Evolutionary conservation across 2,113 vertebrate genomes (phyloP).

Genomic region (Verasper variegatus): DNA sequence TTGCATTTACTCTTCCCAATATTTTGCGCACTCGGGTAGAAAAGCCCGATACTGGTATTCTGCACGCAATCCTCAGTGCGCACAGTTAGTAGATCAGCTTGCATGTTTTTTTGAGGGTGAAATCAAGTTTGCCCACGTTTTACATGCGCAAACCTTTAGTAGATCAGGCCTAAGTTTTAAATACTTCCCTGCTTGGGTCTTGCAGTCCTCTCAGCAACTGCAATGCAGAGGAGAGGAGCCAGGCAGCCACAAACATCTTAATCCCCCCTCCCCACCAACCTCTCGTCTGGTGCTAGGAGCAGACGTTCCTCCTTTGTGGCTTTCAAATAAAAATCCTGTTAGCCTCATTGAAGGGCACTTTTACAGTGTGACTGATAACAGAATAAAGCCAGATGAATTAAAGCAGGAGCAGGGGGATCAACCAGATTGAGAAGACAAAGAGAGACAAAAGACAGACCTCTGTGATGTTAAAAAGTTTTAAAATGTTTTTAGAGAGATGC

Average conservation of each 20-base stretch:
- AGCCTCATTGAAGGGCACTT: conserved; percentile 27
- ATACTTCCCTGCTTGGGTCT: conserved; percentile 26
- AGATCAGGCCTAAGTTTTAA: conserved; percentile 2
- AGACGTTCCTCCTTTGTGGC: conserved; percentile 21
- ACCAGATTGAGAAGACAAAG: neutral
- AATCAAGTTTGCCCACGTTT: too few species aligned
- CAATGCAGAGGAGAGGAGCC: conserved; percentile 54
- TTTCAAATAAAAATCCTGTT: conserved; percentile 34
- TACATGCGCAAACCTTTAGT: too few species aligned
- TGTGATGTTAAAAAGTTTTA: neutral
- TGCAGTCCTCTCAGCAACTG: conserved; percentile 55
- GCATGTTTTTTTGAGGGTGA: too few species aligned
- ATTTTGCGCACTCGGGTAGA: too few species aligned
- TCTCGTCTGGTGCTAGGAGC: conserved; percentile 28
- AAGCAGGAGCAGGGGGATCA: neutral
- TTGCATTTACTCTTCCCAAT: too few species aligned
- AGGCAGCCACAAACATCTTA: conserved; percentile 21
- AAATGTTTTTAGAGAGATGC: too few species aligned
- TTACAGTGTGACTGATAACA: conserved; percentile 29
- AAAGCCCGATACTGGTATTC: too few species aligned
- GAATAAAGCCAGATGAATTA: neutral
- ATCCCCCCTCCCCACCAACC: neutral
- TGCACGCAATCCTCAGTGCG: too few species aligned
- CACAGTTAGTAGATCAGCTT: too few species aligned
- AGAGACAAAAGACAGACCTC: conserved; percentile 1